These are phyloP conservation scores for Cebidichthys violaceus DNA, from an alignment of 2,113 vertebrate species.

Conservation along the genomic window DNA sequence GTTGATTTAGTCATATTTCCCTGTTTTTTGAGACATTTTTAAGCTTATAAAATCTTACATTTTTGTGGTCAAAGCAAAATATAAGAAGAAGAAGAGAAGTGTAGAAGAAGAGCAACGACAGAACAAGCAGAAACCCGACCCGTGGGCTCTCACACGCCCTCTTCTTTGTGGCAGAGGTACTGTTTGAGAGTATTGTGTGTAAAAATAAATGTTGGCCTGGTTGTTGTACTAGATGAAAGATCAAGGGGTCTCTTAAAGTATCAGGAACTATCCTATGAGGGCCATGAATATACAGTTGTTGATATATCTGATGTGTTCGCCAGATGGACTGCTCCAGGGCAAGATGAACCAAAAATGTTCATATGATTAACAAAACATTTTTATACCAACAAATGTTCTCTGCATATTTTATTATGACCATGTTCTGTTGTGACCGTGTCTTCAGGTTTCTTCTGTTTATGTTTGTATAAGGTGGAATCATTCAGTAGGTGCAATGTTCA, in stretches of 20 bases:
- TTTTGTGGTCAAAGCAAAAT: too few relatives aligned
- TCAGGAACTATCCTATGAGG: background rate
- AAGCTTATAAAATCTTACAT: too few relatives aligned
- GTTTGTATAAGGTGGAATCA: background rate
- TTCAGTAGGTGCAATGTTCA: background rate
- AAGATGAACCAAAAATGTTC: background rate
- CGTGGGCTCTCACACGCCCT: too few relatives aligned
- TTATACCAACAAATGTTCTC: too few relatives aligned
- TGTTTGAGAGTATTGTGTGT: background rate
- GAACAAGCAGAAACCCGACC: too few relatives aligned
- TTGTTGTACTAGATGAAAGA: background rate
- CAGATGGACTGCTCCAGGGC: background rate
- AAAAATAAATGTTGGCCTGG: background rate
- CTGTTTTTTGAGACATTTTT: too few relatives aligned
- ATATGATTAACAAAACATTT: background rate
- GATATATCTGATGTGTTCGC: background rate
- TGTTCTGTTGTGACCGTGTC: background rate
- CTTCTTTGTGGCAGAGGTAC: too few relatives aligned
- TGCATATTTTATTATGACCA: too few relatives aligned
- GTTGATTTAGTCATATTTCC: too few relatives aligned
- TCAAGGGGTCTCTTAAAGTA: background rate
- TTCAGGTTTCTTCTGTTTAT: background rate
- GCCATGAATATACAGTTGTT: background rate
- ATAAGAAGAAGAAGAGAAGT: too few relatives aligned
- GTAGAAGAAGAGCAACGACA: too few relatives aligned